These are phyloP conservation scores for Sorex araneus DNA, from an alignment of 2,113 vertebrate species.

Conservation along the genomic window DNA sequence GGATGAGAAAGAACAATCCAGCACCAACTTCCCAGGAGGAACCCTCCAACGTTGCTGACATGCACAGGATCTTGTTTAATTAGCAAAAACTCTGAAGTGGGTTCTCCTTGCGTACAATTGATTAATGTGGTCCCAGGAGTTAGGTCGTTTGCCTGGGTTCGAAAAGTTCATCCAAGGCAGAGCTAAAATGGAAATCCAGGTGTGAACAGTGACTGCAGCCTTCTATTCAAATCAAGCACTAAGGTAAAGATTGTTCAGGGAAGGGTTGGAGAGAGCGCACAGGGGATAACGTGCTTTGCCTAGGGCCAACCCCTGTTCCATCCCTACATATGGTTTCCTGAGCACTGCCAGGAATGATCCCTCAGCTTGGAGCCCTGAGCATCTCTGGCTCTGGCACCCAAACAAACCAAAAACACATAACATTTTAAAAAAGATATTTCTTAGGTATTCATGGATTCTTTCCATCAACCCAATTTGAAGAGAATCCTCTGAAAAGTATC, in stretches of 20 bases:
- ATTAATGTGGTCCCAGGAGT: background rate
- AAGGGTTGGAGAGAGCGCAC: too few relatives aligned
- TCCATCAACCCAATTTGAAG: background rate
- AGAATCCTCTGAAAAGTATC: background rate
- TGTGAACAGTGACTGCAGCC: background rate
- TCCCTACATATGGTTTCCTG: too few relatives aligned
- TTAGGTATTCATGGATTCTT: background rate
- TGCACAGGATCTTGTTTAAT: accelerated
- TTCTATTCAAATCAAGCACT: background rate
- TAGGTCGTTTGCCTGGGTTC: background rate
- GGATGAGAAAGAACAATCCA: background rate
- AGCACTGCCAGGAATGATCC: too few relatives aligned
- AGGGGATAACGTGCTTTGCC: background rate
- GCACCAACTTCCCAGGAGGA: background rate
- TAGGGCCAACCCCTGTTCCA: too few relatives aligned
- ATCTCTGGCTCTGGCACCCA: too few relatives aligned
- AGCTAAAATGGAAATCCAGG: background rate
- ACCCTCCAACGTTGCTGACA: background rate
- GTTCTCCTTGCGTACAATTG: slow-evolving; percentile 5
- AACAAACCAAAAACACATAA: too few relatives aligned
- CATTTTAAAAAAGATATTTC: too few relatives aligned
- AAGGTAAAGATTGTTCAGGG: background rate
- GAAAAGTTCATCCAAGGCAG: background rate
- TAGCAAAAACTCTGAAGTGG: background rate
- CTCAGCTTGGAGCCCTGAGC: too few relatives aligned